phyloP scores from a whole-genome alignment of 1,140 invertebrate species.

The Cyrtorhinus lividipennis region DNA sequence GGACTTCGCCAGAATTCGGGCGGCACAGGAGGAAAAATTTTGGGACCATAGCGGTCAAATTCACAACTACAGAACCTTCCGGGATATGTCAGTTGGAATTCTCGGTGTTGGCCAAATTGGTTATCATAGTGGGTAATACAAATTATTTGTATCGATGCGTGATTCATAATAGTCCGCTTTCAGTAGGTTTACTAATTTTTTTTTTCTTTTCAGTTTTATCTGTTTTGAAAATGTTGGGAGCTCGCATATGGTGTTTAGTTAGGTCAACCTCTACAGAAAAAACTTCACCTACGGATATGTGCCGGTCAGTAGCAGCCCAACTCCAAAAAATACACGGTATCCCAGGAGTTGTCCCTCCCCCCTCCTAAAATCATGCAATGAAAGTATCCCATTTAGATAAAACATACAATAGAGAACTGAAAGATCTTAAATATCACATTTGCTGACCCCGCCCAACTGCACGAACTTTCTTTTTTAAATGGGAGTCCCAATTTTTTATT shows the following conservation, averaged over 20 bases:
- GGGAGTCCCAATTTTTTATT: too few relatives aligned
- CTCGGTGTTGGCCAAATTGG: slow-evolving; percentile 38
- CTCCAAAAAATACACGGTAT: too few relatives aligned
- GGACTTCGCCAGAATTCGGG: slow-evolving; percentile 30
- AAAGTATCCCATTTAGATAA: too few relatives aligned
- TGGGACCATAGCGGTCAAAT: slow-evolving; percentile 32
- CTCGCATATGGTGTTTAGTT: slow-evolving; percentile 30
- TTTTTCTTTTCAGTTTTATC: slow-evolving; percentile 30
- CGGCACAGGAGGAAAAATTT: slow-evolving; percentile 29
- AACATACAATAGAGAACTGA: too few relatives aligned
- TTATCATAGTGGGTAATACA: slow-evolving; percentile 29
- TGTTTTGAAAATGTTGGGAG: slow-evolving; percentile 31
- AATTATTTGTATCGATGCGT: background rate
- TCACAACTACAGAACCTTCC: slow-evolving; percentile 29
- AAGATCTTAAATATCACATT: too few relatives aligned
- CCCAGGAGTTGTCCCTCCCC: too few relatives aligned
- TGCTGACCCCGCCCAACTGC: too few relatives aligned
- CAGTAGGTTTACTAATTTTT: background rate
- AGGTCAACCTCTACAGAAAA: slow-evolving; percentile 25
- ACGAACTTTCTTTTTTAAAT: too few relatives aligned
- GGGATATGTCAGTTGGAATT: slow-evolving; percentile 35
- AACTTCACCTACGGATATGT: slow-evolving; percentile 25
- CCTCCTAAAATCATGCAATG: too few relatives aligned
- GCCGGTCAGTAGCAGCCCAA: background rate
- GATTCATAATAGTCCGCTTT: background rate